Conservation (phyloP, 2,113 vertebrate genomes). For the Brachypteracias leptosomus region DNA sequence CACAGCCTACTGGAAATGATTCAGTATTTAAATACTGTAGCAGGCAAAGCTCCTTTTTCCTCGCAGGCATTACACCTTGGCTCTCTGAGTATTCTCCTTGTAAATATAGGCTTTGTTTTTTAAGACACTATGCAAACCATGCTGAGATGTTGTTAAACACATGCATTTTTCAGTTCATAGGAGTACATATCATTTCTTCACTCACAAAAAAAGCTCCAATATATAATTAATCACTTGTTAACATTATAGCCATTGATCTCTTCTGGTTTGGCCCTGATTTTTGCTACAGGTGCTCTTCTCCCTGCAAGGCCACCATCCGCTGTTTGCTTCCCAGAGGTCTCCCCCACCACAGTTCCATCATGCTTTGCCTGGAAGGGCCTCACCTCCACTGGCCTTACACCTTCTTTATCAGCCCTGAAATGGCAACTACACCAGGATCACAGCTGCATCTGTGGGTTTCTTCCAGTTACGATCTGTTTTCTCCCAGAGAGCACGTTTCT, state of each 20-base stretch:
- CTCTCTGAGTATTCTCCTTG: neutral
- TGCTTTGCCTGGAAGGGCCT: neutral
- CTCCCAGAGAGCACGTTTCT: neutral
- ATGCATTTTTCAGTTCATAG: neutral
- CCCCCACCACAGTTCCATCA: neutral
- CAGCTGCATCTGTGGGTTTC: neutral
- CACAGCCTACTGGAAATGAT: slow-evolving; percentile 9
- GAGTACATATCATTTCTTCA: neutral
- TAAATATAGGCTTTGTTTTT: neutral
- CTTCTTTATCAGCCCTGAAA: neutral
- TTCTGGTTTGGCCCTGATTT: neutral
- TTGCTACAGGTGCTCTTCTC: neutral
- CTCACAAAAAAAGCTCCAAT: rapidly evolving
- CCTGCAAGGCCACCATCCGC: neutral
- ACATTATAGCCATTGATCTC: neutral
- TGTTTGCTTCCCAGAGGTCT: neutral
- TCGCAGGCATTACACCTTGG: neutral
- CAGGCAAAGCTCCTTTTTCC: slow-evolving; percentile 1
- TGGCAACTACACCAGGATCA: neutral
- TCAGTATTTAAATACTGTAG: slow-evolving; percentile 24
- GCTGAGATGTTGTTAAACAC: neutral
- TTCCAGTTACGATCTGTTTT: neutral
- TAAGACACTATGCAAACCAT: neutral
- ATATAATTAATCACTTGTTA: neutral
- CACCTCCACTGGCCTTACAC: neutral